phyloP scores from a whole-genome alignment of 2,888 invertebrate genomes.

The Nemotelus pantherinus region DNA sequence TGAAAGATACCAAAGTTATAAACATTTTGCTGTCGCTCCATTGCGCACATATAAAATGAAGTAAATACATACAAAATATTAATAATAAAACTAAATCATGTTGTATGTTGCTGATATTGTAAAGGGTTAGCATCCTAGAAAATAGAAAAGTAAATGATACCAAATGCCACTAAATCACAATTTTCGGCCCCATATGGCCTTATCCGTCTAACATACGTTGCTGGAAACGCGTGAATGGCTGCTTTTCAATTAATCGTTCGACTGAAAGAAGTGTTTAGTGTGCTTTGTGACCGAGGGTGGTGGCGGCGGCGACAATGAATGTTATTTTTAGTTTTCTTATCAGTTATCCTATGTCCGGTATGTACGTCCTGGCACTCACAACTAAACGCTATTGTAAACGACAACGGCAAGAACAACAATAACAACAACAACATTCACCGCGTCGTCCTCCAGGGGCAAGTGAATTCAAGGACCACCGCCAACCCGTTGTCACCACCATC shows the following conservation, averaged over 20 bases:
- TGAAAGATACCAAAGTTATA: no score
- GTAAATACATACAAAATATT: no score
- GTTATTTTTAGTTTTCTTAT: conserved; percentile 12
- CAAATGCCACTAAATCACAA: neutral
- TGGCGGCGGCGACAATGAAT: neutral
- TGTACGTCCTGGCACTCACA: neutral
- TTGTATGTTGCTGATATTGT: no score
- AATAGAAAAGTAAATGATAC: neutral
- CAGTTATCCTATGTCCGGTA: conserved; percentile 7
- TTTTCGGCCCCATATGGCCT: neutral
- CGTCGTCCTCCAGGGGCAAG: neutral
- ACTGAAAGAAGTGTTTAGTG: conserved; percentile 14
- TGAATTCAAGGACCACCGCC: neutral
- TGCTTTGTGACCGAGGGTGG: neutral
- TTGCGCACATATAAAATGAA: no score
- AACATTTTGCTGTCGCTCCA: no score
- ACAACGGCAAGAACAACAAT: no score
- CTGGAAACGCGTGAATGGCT: conserved; percentile 11
- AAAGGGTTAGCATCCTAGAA: no score
- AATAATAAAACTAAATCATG: no score
- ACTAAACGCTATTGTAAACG: no score
- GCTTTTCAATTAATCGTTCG: conserved; percentile 27
- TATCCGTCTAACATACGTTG: neutral
- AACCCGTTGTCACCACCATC: neutral
- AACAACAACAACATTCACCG: no score